phyloP scores from a whole-genome alignment of 2,888 invertebrate species.

The Dolichopus griseipennis region DNA sequence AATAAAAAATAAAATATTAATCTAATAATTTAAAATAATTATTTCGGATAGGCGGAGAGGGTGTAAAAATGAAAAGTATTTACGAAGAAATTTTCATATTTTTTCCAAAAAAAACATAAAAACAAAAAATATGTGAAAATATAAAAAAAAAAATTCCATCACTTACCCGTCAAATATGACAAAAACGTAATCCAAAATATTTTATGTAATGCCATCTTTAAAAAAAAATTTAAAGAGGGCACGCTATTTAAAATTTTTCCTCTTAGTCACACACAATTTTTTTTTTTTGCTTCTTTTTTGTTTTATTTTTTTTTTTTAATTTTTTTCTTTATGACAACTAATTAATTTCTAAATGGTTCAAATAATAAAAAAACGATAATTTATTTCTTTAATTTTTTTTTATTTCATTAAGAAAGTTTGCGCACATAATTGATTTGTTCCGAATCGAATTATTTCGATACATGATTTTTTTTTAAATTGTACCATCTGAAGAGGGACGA shows the following conservation, averaged over 20 bases:
- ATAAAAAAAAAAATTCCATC: not conserved
- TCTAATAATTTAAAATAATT: too few relatives aligned
- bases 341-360: constrained; percentile 6
- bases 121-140: not conserved
- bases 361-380: not conserved
- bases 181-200: constrained; percentile 22
- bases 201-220: constrained; percentile 15
- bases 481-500: too few relatives aligned
- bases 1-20: too few relatives aligned
- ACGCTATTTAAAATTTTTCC: not conserved
- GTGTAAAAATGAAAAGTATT: too few relatives aligned
- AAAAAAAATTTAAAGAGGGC: not conserved
- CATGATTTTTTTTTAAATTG: too few relatives aligned
- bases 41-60: too few relatives aligned
- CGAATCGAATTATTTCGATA: too few relatives aligned
- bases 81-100: too few relatives aligned
- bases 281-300: not conserved
- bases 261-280: too few relatives aligned
- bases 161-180: constrained; percentile 22
- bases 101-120: too few relatives aligned
- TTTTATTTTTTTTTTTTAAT: not conserved
- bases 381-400: not conserved
- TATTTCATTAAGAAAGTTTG: not conserved
- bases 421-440: too few relatives aligned
- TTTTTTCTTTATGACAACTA: not conserved